Evolutionary conservation across 2,113 vertebrate species (phyloP).

Genomic region (Leptodactylus fuscus): DNA sequence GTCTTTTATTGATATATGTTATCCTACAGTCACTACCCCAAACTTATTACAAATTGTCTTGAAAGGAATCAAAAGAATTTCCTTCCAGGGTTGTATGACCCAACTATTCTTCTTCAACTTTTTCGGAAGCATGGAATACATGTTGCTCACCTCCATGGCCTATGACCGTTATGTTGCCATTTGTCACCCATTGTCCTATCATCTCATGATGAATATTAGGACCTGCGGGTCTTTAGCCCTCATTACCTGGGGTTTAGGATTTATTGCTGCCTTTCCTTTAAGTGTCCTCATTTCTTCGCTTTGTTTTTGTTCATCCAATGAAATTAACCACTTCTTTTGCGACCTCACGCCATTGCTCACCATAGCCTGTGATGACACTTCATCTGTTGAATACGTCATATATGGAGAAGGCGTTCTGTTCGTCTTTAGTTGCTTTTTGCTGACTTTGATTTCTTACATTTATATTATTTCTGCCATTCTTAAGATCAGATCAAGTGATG

Average conservation of each 20-base stretch:
- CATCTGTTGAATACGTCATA: constrained; percentile 52
- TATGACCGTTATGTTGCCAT: constrained; percentile 45
- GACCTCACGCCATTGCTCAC: constrained; percentile 64
- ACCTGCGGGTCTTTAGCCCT: constrained; percentile 60
- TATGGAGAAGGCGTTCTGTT: constrained; percentile 58
- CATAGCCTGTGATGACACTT: constrained; percentile 64
- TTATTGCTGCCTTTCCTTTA: constrained; percentile 51
- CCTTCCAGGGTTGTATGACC: constrained; percentile 27
- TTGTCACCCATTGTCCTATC: constrained; percentile 62
- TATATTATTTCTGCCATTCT: constrained; percentile 59
- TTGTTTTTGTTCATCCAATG: constrained; percentile 55
- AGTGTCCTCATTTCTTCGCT: constrained; percentile 57
- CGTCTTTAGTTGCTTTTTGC: constrained; percentile 55
- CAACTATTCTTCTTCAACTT: constrained; percentile 46
- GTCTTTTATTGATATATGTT: constrained; percentile 34
- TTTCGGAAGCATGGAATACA: constrained; percentile 29
- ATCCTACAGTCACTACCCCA: constrained; percentile 23
- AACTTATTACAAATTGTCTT: not conserved
- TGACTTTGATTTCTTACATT: constrained; percentile 62
- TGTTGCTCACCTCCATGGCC: constrained; percentile 45
- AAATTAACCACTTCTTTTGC: constrained; percentile 65
- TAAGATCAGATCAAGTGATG: constrained; percentile 58
- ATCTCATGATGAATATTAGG: constrained; percentile 59
- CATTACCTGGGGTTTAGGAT: constrained; percentile 59
- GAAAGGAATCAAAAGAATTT: not conserved